Evolutionary conservation across 2,113 vertebrate genomes (phyloP), one percentile per base, ranked within the genome.

Genomic region (Gambusia holbrooki): DNA sequence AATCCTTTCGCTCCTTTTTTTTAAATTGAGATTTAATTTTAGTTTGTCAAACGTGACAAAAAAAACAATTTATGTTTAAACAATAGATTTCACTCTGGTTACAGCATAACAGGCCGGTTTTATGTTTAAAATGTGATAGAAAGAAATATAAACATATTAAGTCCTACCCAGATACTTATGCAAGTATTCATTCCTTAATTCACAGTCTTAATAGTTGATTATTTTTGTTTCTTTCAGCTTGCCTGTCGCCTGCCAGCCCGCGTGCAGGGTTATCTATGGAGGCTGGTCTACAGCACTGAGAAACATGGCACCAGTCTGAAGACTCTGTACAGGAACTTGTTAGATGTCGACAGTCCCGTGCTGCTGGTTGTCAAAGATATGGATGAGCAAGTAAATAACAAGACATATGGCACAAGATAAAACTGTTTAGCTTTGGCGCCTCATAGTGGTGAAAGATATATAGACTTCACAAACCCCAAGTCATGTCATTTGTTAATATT

Each of bases 271-370:
- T 98, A 98, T 86, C 96, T 94, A 0, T 99, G 98, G 98, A 95
- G 90, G 75, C 94, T 98, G 40, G 94, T 91, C 0, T 99, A 99
- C 85, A 99, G 98, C 86, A 98, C 97, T 0, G 93, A 94, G 83
- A 96, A 95, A 64, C 96, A 99, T 0, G 98, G 98, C 3, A 99
- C 97, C 74, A 99, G 98, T 90, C 92, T 99, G 65, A 99, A 99
- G 91, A 99, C 98, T 1, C 93, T 99, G 54, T 99, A 99, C 88
- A 95, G 98, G 60, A 98, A 94, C 80, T 95, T 97, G 0, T 87
- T 88, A 0, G 93, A 95, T 0, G 91, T 99, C 0, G 98, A 99
- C 88, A 95, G 94, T 62, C 98, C 98, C 0, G 97, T 98, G 25
- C 94, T 99, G 33, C 90, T 99, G 42, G 96, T 97, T 83, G 89